Conservation (phyloP, 2,797 vertebrate genomes). For the Ctenochaetus hawaiiensis region DNA sequence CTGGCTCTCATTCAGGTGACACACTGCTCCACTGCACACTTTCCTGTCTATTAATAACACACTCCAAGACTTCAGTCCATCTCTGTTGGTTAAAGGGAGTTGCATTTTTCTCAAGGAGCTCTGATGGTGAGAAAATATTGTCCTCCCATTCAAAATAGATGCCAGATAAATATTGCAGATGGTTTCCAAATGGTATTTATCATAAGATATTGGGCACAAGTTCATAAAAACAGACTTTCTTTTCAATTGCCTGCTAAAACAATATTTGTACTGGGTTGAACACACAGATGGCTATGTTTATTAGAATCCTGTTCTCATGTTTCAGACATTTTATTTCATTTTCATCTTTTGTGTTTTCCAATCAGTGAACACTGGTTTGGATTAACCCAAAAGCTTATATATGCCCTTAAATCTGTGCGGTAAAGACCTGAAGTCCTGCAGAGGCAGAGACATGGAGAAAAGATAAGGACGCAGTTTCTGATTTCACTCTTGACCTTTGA, state of each 20-base stretch:
- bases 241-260: background rate
- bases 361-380: too few relatives aligned
- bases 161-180: background rate
- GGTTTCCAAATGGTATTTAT: constrained; percentile 5
- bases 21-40: constrained; percentile 15
- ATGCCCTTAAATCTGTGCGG: too few relatives aligned
- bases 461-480: too few relatives aligned
- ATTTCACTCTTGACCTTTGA: too few relatives aligned
- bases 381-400: too few relatives aligned
- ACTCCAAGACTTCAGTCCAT: constrained; percentile 5
- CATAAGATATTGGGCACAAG: background rate
- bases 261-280: background rate
- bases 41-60: constrained; percentile 28
- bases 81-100: background rate
- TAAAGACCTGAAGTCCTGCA: too few relatives aligned
- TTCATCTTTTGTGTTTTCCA: too few relatives aligned
- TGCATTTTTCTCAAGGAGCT: background rate
- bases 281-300: background rate
- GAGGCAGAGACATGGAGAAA: too few relatives aligned
- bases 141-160: background rate
- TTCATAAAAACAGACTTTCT: background rate
- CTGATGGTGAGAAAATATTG: background rate
- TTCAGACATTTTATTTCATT: background rate
- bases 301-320: background rate
- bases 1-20: constrained; percentile 92